Base-by-base conservation (phyloP, 2,888 invertebrate genomes). In the Micropterix aruncella region DNA sequence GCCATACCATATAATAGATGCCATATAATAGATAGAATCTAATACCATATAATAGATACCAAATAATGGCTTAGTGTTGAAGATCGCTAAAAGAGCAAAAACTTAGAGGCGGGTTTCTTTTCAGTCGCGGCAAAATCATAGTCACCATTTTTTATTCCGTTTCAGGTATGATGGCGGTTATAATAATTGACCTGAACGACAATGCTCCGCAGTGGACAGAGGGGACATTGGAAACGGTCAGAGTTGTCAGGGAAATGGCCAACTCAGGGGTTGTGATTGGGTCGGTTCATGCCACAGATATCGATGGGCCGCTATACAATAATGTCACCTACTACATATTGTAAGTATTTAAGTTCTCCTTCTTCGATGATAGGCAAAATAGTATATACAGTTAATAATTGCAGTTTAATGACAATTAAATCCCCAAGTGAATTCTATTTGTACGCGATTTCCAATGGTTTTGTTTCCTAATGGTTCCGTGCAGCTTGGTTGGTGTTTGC, bases 101-200 rank as follows among this genome's bases (percentile, higher is more conserved):
- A 36, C 40, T 12, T 46, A 16, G 16, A n/a, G 27, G 18, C 15
- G 14, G 43, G 36, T 17, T 43, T 46, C 38, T n/a, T 16, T 12
- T 4, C 14, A 14, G 12, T 18, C 5, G 12, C 15, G n/a, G 42
- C 19, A 12, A 18, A 42, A 18, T 44, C 40, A 14, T 18, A 4
- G 18, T 18, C n/a, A 37, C 39, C 27, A 40, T 18, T 19, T 42
- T 36, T 17, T n/a, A n/a, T n/a, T n/a, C 37, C 50, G 50, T 61
- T 59, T 38, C 55, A 79, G 80, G 70, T 2, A 65, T 66, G 3
- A 60, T 80, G 48, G 69, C 75, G 1, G 65, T 82, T 16, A 68
- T 66, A 2, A 75, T 83, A 47, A 59, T 65, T 12, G 79, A 82
- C 55, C 63, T 75, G 54, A 80, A 80, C 54, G 81, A 83, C 59